Conservation (phyloP, 2,797 vertebrate genomes). For the Triplophysa yarkandensis region DNA sequence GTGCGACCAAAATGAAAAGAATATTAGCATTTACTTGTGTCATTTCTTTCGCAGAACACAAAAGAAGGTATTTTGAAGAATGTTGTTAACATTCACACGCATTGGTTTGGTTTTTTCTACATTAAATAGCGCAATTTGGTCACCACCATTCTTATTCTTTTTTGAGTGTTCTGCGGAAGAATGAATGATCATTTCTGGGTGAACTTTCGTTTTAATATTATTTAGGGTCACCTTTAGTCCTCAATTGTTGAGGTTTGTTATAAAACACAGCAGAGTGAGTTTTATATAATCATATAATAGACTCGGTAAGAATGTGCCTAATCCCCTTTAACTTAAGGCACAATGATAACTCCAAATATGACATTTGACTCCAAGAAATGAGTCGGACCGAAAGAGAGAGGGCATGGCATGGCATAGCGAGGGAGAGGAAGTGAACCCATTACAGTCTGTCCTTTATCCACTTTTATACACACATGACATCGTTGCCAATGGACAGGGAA, state of each 20-base stretch:
- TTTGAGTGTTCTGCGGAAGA: no score
- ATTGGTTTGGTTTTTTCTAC: no score
- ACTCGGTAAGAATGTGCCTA: conserved; percentile 53
- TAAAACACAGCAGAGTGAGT: conserved; percentile 25
- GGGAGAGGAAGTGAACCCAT: conserved; percentile 62
- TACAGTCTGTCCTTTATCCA: conserved; percentile 27
- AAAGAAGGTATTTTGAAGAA: no score
- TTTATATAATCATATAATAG: conserved; percentile 58
- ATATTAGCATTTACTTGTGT: no score
- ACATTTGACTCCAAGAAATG: conserved; percentile 62
- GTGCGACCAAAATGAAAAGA: no score
- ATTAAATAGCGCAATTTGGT: no score
- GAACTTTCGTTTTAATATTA: no score
- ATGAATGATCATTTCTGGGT: no score
- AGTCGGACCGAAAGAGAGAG: conserved; percentile 45
- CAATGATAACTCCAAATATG: conserved; percentile 57
- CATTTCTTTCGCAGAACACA: no score
- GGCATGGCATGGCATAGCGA: conserved; percentile 56
- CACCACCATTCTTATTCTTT: no score
- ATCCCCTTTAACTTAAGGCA: conserved; percentile 62
- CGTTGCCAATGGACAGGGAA: not conserved
- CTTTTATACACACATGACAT: not conserved
- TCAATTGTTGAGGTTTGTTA: conserved; percentile 24
- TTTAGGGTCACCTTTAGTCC: not conserved
- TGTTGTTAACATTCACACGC: no score